A percentile compares a stretch with the other conserved stretches of the same genome.
These are phyloP conservation scores for Philonicus albiceps DNA, from an alignment of 2,888 invertebrate species.

Conservation along the genomic window DNA sequence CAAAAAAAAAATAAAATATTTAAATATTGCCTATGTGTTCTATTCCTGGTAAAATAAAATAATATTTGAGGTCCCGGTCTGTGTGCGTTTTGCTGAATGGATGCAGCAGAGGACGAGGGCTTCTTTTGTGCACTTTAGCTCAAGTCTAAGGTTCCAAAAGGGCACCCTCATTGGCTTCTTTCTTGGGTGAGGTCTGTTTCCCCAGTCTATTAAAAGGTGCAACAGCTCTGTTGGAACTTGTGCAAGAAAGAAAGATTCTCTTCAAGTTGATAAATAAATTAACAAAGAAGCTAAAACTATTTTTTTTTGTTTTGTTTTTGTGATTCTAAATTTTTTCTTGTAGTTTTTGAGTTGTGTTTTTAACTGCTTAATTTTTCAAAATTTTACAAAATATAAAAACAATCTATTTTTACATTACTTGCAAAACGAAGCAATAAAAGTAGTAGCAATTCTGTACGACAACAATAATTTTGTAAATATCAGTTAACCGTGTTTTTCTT, in stretches of 20 bases:
- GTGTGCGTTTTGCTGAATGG: background rate
- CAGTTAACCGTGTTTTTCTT: background rate
- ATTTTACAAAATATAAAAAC: background rate
- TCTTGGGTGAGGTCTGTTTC: conserved; percentile 5
- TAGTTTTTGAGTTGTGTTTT: background rate
- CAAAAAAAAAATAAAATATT: background rate
- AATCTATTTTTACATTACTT: background rate
- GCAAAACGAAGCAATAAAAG: background rate
- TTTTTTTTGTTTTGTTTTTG: no score
- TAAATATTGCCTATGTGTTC: background rate
- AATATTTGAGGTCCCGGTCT: background rate
- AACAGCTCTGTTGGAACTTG: background rate
- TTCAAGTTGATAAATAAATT: conserved; percentile 1
- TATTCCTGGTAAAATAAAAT: background rate
- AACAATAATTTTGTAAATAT: conserved; percentile 28
- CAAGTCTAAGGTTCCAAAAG: conserved; percentile 62
- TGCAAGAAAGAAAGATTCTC: conserved; percentile 2
- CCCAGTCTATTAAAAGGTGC: background rate
- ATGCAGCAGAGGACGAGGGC: background rate
- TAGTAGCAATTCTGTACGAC: background rate
- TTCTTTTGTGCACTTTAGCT: conserved; percentile 60
- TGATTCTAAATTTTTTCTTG: background rate
- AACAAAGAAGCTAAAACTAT: conserved; percentile 21
- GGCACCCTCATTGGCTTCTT: conserved; percentile 46
- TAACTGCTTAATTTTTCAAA: background rate